These are phyloP conservation scores for Ceyx melanurus DNA, from an alignment of 2,113 vertebrate genomes.

Conservation along the genomic window DNA sequence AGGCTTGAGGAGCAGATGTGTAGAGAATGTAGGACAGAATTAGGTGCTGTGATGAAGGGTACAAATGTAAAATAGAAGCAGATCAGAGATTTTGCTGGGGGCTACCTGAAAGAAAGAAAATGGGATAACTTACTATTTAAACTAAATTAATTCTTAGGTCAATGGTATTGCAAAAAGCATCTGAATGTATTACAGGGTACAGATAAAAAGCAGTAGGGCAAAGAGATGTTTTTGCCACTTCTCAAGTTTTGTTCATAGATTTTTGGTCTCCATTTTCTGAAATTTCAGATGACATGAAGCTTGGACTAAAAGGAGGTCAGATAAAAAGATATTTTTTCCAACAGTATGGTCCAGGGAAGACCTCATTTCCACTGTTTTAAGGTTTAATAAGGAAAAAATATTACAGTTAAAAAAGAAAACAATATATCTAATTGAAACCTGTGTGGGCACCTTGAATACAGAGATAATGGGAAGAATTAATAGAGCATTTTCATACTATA, in stretches of 20 bases:
- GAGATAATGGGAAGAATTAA: not conserved
- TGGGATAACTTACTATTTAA: not conserved
- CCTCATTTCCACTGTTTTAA: not conserved
- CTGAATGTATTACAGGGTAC: not conserved
- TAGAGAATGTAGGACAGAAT: not conserved
- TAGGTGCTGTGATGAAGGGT: not conserved
- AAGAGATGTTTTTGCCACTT: not conserved
- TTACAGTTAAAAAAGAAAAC: not conserved
- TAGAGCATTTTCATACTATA: not conserved
- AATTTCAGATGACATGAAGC: not conserved
- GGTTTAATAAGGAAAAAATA: not conserved
- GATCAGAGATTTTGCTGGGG: not conserved
- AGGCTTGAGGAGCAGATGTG: not conserved
- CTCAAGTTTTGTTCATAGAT: not conserved
- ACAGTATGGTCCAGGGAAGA: not conserved
- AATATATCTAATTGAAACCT: not conserved
- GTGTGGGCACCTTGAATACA: not conserved
- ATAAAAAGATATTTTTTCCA: not conserved
- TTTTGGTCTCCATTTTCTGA: not conserved
- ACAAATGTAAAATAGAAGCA: not conserved
- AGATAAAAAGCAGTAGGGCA: constrained; percentile 6
- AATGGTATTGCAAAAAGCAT: not conserved
- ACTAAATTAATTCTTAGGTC: not conserved
- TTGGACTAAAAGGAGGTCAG: not conserved
- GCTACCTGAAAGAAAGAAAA: not conserved